Evolutionary conservation across 2,888 invertebrate species (phyloP), one percentile per base, ranked within the genome.

Genomic region (Lepidochitona cinerea): DNA sequence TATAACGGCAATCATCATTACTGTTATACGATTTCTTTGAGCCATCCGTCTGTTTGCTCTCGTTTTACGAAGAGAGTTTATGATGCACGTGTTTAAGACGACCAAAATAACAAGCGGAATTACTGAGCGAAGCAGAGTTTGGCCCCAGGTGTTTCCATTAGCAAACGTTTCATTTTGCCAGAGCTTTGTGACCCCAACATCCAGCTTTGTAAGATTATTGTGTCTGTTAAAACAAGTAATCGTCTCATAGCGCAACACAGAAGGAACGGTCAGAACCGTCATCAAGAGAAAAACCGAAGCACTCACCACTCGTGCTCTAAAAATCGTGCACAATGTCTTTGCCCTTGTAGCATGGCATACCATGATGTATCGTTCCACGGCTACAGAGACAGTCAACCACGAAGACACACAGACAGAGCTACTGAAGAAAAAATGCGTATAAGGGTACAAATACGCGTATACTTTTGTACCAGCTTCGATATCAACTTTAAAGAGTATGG

Each of bases 1-100:
- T n/a, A 89, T 87, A 32, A 89, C 84, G 59, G 85, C 80, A 37
- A 87, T 81, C 72, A 89, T 81, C 87, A 88, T 87, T 6, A 87
- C 71, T 9, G 88, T 87, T n/a, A 88, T 83, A 32, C 85, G 79
- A 70, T 87, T 84, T 54, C 84, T 71, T 14, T 79, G 79, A 5
- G 79, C 75, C 71, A 79, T 67, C 5, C 59, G 29, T 26, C 68
- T 36, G 49, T 79, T 75, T 12, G 78, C 77, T 36, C 83, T 72
- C 29, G 81, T 76, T 68, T 82, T 80, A n/a, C 81, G 68, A 37
- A 87, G 78, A 6, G 84, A 79, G 33, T 77, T 78, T 23, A 87
- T 87, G 36, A 87, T 87, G 37, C 82, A 77, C 0, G 77, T 75
- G 68, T 87, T 87, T 0, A 87, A 71, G 7, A 82, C 73, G 41